These are phyloP conservation scores for Scytalopus superciliaris DNA, from an alignment of 2,113 vertebrate species.

Conservation along the genomic window DNA sequence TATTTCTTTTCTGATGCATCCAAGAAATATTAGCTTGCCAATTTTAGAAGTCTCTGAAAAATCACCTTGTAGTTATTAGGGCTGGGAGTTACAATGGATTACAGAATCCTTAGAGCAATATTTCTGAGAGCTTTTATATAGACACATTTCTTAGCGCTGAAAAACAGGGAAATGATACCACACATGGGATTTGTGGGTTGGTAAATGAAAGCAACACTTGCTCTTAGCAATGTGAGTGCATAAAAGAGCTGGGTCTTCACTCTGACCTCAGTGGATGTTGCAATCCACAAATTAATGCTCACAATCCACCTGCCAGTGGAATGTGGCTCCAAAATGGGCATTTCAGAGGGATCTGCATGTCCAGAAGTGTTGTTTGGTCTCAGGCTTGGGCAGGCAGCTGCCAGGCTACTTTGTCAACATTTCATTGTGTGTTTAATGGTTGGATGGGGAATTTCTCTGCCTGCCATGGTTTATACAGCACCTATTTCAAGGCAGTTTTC, in stretches of 20 bases:
- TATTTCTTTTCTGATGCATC: constrained; percentile 6
- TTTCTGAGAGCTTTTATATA: constrained; percentile 47
- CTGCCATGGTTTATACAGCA: not conserved
- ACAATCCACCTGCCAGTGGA: not conserved
- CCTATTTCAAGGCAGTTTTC: not conserved
- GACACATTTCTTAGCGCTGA: constrained; percentile 27
- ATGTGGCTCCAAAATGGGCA: not conserved
- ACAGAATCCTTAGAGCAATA: constrained; percentile 23
- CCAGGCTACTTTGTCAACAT: not conserved
- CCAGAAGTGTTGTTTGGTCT: not conserved
- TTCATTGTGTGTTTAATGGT: not conserved
- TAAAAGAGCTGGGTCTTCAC: not conserved
- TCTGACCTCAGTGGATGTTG: not conserved
- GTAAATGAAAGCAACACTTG: constrained; percentile 42
- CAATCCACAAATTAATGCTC: not conserved
- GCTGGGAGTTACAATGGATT: constrained; percentile 35
- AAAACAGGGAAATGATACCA: constrained; percentile 43
- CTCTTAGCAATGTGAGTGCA: not conserved
- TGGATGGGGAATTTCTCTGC: not conserved
- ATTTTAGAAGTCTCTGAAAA: constrained; percentile 44
- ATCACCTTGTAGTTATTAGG: constrained; percentile 39
- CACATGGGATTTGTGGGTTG: constrained; percentile 40
- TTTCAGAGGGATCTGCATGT: not conserved
- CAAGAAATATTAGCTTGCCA: constrained; percentile 39
- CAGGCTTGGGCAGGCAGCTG: not conserved